These are phyloP conservation scores for Bos javanicus DNA, from an alignment of 2,113 vertebrate genomes.

Conservation along the genomic window DNA sequence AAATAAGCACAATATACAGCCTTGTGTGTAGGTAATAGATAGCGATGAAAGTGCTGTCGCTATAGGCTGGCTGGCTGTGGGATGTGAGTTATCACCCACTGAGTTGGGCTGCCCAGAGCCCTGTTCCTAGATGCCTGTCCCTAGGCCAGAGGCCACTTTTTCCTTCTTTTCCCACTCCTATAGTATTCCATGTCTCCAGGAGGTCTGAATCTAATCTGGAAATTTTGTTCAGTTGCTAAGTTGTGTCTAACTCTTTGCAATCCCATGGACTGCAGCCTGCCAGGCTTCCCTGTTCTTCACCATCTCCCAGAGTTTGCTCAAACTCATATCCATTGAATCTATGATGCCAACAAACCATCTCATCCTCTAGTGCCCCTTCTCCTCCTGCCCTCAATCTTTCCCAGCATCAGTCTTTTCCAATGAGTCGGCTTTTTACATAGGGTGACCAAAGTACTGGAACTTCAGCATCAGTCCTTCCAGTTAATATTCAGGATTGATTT, in stretches of 20 bases:
- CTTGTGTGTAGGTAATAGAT: neutral
- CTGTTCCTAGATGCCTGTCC: rapidly evolving
- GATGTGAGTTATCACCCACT: rapidly evolving
- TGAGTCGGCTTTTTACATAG: neutral
- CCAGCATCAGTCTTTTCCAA: neutral
- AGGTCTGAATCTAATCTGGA: neutral
- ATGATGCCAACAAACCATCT: neutral
- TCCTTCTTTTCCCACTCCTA: neutral
- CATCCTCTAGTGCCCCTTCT: neutral
- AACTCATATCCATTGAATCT: neutral
- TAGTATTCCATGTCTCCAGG: rapidly evolving
- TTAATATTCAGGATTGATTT: neutral
- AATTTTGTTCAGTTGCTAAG: neutral
- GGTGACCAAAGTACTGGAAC: neutral
- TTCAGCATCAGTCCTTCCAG: neutral
- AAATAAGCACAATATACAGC: neutral
- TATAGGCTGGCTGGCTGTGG: neutral
- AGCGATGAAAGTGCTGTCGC: rapidly evolving
- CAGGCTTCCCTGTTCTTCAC: neutral
- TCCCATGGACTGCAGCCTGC: neutral
- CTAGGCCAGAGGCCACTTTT: neutral
- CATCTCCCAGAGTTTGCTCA: neutral
- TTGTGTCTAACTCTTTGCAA: neutral
- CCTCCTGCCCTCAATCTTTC: neutral
- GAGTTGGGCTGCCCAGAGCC: neutral